A percentile compares a stretch with the other conserved stretches of the same genome.
Evolutionary conservation across 2,113 vertebrate genomes (phyloP).

Genomic region (Bungarus multicinctus): DNA sequence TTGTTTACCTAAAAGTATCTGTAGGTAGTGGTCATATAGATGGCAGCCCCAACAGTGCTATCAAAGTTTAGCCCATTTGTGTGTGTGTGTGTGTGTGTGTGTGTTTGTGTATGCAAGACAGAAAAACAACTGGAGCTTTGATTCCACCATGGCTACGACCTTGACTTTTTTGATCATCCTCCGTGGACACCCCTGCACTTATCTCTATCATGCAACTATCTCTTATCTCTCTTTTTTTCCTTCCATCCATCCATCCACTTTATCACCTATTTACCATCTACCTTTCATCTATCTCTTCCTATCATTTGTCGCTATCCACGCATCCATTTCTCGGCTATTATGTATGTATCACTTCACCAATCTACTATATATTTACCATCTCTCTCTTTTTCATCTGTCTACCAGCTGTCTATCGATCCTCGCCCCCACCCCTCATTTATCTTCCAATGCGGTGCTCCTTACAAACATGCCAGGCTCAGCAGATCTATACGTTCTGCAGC

Average conservation of each 20-base stretch:
- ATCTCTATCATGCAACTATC: not conserved
- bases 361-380: not conserved
- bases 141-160: not conserved
- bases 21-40: not conserved
- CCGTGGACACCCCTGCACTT: not conserved
- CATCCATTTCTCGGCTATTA: not conserved
- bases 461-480: not conserved
- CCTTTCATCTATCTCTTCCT: not conserved
- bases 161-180: not conserved
- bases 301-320: not conserved
- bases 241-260: not conserved
- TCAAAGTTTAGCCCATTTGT: not conserved
- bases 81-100: no score
- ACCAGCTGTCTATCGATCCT: not conserved
- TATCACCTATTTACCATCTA: not conserved
- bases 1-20: not conserved
- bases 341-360: not conserved
- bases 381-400: not conserved
- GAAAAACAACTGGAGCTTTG: not conserved
- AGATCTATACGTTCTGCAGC: not conserved
- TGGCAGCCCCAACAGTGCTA: not conserved
- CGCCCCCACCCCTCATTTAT: not conserved
- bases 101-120: not conserved
- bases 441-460: not conserved
- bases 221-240: not conserved